These are phyloP conservation scores for Sus scrofa DNA, from an alignment of 2,113 vertebrate species.

Conservation along the genomic window T2T-Sscrofa CM000817.6:166828501-166829000, in stretches of 20 bases:
- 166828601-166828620: not conserved
- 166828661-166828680: not conserved
- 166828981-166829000: slow-evolving; percentile 94
- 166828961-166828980: slow-evolving; percentile 93
- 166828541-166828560: not conserved
- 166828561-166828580: not conserved
- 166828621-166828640: not conserved
- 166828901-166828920: slow-evolving; percentile 93
- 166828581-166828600: not conserved
- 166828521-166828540: not conserved
- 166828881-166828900: slow-evolving; percentile 90
- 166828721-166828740: not conserved
- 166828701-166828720: not conserved
- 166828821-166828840: slow-evolving; percentile 86
- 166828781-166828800: slow-evolving; percentile 67
- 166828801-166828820: slow-evolving; percentile 85
- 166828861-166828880: slow-evolving; percentile 92
- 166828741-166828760: not conserved
- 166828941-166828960: slow-evolving; percentile 94
- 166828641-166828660: not conserved
- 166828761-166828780: slow-evolving; percentile 29
- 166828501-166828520: not conserved
- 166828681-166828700: not conserved
- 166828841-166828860: slow-evolving; percentile 93
- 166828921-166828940: slow-evolving; percentile 94